Percentiles rank a stretch among this genome's conserved stretches.
Evolutionary conservation across 2,113 vertebrate species (phyloP).

Genomic region (Solea senegalensis): DNA sequence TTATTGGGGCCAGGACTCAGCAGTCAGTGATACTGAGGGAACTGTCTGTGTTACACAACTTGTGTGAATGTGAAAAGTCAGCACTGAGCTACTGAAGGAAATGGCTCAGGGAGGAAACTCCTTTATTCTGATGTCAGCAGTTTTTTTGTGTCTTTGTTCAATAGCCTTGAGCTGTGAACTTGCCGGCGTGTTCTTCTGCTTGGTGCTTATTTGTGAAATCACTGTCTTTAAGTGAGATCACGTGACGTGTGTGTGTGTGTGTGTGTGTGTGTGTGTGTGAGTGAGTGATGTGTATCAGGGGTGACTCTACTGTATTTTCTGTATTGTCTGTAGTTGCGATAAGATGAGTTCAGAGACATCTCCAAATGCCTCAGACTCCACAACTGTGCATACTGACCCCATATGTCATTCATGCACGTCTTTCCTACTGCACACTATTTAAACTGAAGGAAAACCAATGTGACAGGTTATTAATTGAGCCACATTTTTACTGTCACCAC

Average conservation of each 20-base stretch:
- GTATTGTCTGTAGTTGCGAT: neutral
- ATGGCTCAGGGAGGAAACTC: constrained; percentile 51
- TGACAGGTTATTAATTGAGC: neutral
- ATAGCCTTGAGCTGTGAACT: constrained; percentile 36
- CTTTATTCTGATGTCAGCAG: constrained; percentile 65
- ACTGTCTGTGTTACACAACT: constrained; percentile 6
- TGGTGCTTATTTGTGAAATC: constrained; percentile 27
- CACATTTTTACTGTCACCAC: neutral
- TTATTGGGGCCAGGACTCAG: neutral
- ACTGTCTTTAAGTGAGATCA: constrained; percentile 27
- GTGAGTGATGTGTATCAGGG: neutral
- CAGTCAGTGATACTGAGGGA: neutral
- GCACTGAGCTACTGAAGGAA: constrained; percentile 45
- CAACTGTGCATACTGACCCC: constrained; percentile 4
- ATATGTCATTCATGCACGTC: constrained; percentile 1
- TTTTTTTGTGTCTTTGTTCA: constrained; percentile 22
- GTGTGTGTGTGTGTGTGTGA: too few species aligned
- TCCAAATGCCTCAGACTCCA: constrained; percentile 2
- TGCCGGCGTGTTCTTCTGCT: constrained; percentile 8
- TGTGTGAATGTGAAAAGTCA: constrained; percentile 52
- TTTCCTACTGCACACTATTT: neutral
- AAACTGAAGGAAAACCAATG: neutral
- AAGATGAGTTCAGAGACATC: neutral
- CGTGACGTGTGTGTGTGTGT: neutral
- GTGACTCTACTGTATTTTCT: neutral